Conservation (phyloP, 1,140 invertebrate genomes). For the Neelides sp. region DNA sequence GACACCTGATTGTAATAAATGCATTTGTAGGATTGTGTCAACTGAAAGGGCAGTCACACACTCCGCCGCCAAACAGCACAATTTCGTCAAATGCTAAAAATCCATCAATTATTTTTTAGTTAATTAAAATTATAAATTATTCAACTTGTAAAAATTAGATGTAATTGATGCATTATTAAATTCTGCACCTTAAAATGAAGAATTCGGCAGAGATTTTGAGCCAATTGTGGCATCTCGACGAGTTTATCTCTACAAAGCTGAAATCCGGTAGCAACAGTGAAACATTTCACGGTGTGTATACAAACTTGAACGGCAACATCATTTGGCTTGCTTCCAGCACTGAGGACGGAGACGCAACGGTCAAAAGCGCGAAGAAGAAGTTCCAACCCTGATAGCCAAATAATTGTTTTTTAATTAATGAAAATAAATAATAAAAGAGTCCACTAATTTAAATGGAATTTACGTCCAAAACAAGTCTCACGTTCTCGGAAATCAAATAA, state of each 20-base stretch:
- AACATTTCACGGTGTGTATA: constrained; percentile 78
- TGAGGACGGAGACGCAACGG: constrained; percentile 79
- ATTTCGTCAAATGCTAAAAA: constrained; percentile 56
- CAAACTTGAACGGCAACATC: constrained; percentile 88
- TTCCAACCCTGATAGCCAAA: constrained; percentile 36
- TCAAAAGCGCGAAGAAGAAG: constrained; percentile 74
- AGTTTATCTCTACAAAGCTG: constrained; percentile 74
- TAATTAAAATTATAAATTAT: not conserved
- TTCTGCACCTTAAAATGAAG: constrained; percentile 69
- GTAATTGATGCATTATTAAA: not conserved
- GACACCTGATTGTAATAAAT: constrained; percentile 79
- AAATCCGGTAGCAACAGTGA: constrained; percentile 88
- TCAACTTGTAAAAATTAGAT: not conserved
- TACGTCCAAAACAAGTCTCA: not conserved
- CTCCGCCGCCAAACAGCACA: constrained; percentile 69
- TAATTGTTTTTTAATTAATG: not conserved
- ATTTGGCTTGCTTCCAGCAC: constrained; percentile 56
- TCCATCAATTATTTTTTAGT: not conserved
- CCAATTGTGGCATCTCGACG: constrained; percentile 70
- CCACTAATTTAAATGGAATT: not conserved
- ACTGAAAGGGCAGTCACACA: constrained; percentile 69
- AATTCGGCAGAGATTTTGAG: constrained; percentile 77
- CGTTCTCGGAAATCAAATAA: constrained; percentile 3
- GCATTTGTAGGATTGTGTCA: constrained; percentile 73
- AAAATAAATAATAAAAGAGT: constrained; percentile 3